A percentile compares a stretch with the other conserved stretches of the same genome.
Evolutionary conservation across 2,113 vertebrate species (phyloP).

Genomic region (Grus americana): DNA sequence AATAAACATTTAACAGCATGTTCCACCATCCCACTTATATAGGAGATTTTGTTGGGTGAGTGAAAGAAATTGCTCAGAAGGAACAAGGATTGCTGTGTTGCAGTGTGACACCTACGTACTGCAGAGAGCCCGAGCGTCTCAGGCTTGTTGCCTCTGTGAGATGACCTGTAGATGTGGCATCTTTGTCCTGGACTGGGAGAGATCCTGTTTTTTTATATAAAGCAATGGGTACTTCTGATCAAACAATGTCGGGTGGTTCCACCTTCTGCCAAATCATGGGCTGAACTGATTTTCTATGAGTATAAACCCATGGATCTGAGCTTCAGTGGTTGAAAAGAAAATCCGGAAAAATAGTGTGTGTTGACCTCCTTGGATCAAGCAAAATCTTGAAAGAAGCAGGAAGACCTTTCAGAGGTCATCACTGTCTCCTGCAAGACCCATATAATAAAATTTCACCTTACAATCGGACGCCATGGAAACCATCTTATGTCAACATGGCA

Average conservation of each 20-base stretch:
- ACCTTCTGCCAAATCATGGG: background rate
- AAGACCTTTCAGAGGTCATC: background rate
- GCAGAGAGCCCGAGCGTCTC: background rate
- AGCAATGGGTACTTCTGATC: background rate
- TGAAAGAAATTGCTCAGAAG: background rate
- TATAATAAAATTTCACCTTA: background rate
- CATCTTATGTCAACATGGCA: background rate
- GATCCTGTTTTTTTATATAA: background rate
- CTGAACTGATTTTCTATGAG: background rate
- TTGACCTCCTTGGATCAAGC: background rate
- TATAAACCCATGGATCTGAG: background rate
- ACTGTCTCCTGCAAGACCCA: background rate
- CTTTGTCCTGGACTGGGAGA: background rate
- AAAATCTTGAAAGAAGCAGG: background rate
- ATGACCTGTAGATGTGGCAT: background rate
- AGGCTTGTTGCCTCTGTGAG: background rate
- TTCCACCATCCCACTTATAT: background rate
- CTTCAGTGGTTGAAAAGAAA: background rate
- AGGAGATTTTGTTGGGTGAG: background rate
- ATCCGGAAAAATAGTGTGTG: background rate
- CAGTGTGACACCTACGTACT: background rate
- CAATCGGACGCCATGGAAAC: background rate
- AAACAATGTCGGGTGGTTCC: background rate
- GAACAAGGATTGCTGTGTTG: slow-evolving; percentile 20
- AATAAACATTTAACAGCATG: slow-evolving; percentile 28